Evolutionary conservation across 2,888 invertebrate genomes (phyloP).

Genomic region (Hydraecia micacea): DNA sequence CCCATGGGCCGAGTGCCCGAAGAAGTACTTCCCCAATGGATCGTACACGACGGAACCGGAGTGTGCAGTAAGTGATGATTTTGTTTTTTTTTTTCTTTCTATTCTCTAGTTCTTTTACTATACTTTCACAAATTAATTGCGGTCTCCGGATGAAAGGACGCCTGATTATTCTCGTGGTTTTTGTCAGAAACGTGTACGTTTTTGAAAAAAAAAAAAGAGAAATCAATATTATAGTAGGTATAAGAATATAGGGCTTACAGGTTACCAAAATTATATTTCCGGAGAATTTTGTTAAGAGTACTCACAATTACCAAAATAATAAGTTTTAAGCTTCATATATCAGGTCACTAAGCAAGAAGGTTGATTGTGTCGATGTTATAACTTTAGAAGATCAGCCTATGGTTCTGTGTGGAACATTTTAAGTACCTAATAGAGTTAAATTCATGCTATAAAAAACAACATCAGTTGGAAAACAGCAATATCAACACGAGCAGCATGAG

Average conservation of each 20-base stretch:
- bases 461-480: not conserved
- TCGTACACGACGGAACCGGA: conserved; percentile 95
- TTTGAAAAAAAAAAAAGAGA: not conserved
- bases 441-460: not conserved
- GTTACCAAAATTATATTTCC: not conserved
- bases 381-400: not conserved
- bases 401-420: not conserved
- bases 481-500: not conserved
- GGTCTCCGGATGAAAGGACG: not conserved
- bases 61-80: conserved; percentile 92
- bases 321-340: not conserved
- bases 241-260: not conserved
- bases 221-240: not conserved
- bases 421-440: not conserved
- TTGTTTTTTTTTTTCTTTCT: conserved; percentile 6
- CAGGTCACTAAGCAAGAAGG: not conserved
- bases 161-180: not conserved
- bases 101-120: not conserved
- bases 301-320: not conserved
- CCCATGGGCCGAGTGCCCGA: conserved; percentile 98
- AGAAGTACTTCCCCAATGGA: conserved; percentile 94
- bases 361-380: not conserved
- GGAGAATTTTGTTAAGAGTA: not conserved
- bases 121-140: not conserved
- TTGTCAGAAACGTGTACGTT: not conserved